phyloP scores from a whole-genome alignment of 53 echinoderm and acorn worm genomes.

The Mesocentrotus franciscanus region DNA sequence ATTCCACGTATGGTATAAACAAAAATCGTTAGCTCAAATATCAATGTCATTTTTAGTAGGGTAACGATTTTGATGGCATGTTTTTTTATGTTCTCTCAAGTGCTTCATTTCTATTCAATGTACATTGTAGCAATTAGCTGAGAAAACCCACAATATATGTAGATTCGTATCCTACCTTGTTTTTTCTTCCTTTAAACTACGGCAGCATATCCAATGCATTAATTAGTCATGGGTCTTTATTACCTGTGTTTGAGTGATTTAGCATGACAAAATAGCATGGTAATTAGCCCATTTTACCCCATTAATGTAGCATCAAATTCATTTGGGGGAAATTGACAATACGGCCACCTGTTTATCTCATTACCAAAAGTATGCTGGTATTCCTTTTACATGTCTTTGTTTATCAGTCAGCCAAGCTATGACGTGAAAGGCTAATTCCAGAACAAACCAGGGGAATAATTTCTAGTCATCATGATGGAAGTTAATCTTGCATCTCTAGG shows the following conservation, averaged over 20 bases:
- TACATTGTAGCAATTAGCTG: too few species aligned
- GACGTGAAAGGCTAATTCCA: not conserved
- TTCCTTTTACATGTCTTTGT: not conserved
- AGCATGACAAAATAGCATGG: not conserved
- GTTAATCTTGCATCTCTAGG: not conserved
- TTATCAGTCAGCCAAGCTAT: not conserved
- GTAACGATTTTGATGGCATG: not conserved
- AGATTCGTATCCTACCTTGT: not conserved
- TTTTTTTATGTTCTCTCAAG: too few species aligned
- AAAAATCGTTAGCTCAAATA: not conserved
- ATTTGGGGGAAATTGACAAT: not conserved
- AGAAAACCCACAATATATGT: not conserved
- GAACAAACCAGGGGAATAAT: not conserved
- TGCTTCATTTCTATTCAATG: too few species aligned
- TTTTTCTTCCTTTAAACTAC: not conserved
- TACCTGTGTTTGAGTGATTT: not conserved
- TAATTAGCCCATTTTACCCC: not conserved
- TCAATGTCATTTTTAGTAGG: not conserved
- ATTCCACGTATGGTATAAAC: not conserved
- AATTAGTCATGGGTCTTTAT: not conserved
- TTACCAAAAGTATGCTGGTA: not conserved
- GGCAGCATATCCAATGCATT: not conserved
- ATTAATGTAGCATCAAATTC: not conserved
- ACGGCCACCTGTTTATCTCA: not conserved
- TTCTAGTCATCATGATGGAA: not conserved